phyloP scores from a whole-genome alignment of 2,113 vertebrate species.

The Tinamus guttatus region DNA sequence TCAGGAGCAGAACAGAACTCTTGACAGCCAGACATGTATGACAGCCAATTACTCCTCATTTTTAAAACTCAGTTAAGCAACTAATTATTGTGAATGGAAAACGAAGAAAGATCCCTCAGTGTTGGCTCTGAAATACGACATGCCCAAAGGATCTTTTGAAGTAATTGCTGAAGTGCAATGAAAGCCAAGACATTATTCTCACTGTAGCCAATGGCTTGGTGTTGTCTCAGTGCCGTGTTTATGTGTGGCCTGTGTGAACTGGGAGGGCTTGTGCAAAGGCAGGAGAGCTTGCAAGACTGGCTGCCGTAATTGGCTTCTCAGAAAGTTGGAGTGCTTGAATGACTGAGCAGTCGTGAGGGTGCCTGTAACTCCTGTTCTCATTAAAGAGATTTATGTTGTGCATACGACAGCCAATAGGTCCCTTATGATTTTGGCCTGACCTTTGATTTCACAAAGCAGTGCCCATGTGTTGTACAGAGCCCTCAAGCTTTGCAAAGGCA shows the following conservation, averaged over 20 bases:
- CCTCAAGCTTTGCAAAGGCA: not conserved
- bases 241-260: fast-evolving
- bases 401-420: not conserved
- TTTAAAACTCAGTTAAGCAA: not conserved
- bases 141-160: not conserved
- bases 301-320: not conserved
- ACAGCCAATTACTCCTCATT: not conserved
- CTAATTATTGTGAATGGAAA: not conserved
- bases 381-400: not conserved
- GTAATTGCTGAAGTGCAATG: not conserved
- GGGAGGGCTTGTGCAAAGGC: not conserved
- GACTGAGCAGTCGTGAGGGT: not conserved
- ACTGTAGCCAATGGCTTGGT: not conserved
- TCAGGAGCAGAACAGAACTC: not conserved
- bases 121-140: not conserved
- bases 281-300: not conserved
- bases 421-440: not conserved
- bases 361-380: not conserved
- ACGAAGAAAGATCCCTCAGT: not conserved
- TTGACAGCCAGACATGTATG: not conserved
- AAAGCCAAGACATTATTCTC: not conserved
- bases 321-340: not conserved
- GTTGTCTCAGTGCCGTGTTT: not conserved
- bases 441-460: not conserved
- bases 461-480: not conserved